Conservation (phyloP, 1,140 invertebrate species). For the Trachymyrmex septentrionalis region DNA sequence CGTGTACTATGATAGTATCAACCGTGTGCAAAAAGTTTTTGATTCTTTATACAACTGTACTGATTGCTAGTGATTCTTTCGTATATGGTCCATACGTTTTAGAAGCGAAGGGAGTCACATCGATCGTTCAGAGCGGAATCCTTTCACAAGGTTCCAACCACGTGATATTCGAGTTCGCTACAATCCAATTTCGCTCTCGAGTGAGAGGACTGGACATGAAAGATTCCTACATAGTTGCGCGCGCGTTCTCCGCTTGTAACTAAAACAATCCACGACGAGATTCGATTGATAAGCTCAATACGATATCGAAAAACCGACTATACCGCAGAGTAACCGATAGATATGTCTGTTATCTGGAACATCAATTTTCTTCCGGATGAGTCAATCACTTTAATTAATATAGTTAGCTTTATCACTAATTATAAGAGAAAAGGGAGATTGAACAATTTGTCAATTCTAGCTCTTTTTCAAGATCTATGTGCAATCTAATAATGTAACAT, state of each 20-base stretch:
- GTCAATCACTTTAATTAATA: constrained; percentile 45
- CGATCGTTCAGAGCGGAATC: constrained; percentile 38
- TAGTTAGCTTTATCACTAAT: neutral
- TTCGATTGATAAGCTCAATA: constrained; percentile 55
- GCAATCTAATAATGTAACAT: no score
- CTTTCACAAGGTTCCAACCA: constrained; percentile 48
- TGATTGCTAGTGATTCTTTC: constrained; percentile 42
- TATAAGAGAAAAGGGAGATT: neutral
- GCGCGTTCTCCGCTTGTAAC: constrained; percentile 42
- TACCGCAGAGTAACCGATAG: neutral
- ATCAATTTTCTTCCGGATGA: neutral
- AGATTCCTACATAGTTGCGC: constrained; percentile 28
- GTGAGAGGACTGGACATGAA: constrained; percentile 30
- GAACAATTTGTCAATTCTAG: neutral
- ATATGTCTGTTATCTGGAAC: constrained; percentile 19
- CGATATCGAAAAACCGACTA: constrained; percentile 29
- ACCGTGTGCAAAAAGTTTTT: constrained; percentile 9
- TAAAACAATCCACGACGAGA: constrained; percentile 50
- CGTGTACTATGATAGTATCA: neutral
- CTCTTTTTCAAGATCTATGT: neutral
- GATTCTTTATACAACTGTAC: constrained; percentile 6
- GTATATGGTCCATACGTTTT: constrained; percentile 33
- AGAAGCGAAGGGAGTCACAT: constrained; percentile 25
- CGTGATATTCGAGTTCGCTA: constrained; percentile 51
- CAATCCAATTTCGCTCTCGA: constrained; percentile 60